Evolutionary conservation across 1,140 invertebrate genomes (phyloP).

Genomic region (Leucophenga varia): DNA sequence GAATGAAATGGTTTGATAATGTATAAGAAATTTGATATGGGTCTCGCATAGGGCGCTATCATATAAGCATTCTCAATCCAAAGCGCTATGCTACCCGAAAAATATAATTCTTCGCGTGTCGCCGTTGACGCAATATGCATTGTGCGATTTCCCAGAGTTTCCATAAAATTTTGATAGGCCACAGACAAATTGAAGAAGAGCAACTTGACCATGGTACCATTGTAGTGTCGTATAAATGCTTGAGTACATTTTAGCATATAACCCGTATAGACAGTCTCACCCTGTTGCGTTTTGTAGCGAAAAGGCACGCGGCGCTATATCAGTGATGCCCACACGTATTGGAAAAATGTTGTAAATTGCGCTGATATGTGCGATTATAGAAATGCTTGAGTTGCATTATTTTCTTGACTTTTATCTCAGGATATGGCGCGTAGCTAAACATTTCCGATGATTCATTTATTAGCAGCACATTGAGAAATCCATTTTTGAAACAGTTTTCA

Average conservation of each 20-base stretch:
- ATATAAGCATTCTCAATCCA: slow-evolving; percentile 10
- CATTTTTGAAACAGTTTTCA: slow-evolving; percentile 20
- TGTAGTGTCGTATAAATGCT: slow-evolving; percentile 18
- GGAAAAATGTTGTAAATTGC: slow-evolving; percentile 10
- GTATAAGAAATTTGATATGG: slow-evolving; percentile 29
- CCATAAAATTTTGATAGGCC: fast-evolving
- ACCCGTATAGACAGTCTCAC: slow-evolving; percentile 6
- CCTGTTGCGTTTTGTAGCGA: slow-evolving; percentile 10
- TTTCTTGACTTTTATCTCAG: slow-evolving; percentile 1
- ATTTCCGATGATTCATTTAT: slow-evolving; percentile 1
- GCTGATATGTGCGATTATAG: neutral
- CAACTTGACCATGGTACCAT: slow-evolving; percentile 5
- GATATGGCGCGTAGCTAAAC: slow-evolving; percentile 30
- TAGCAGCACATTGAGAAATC: slow-evolving; percentile 27
- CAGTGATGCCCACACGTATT: neutral
- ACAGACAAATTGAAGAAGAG: neutral
- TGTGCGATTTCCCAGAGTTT: neutral
- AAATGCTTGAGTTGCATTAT: slow-evolving; percentile 19
- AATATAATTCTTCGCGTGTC: neutral
- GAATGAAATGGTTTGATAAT: slow-evolving; percentile 24
- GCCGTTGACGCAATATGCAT: slow-evolving; percentile 22
- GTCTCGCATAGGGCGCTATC: slow-evolving; percentile 18
- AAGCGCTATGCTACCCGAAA: slow-evolving; percentile 7
- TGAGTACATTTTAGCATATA: slow-evolving; percentile 10
- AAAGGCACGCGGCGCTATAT: slow-evolving; percentile 13